Base-by-base conservation (phyloP, 2,797 vertebrate species). In the Corythornis leucogaster region DNA sequence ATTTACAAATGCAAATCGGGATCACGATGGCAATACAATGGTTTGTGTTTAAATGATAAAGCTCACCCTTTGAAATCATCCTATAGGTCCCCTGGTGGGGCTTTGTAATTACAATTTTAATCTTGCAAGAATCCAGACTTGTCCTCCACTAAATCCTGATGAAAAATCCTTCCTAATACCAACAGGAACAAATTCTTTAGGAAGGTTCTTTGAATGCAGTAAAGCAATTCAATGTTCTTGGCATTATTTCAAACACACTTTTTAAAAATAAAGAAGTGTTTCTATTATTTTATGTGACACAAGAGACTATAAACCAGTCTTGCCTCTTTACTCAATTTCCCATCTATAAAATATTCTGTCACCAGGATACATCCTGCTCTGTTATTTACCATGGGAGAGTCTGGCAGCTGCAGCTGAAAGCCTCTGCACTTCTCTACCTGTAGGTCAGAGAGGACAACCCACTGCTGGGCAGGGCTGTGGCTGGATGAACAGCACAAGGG, bases 111-210 rank as follows among this genome's bases (percentile, higher is more conserved):
- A 66, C 18, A 46, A 67, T 84, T 78, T 28, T 71, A 68, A 64
- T 66, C 51, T 71, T 81, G 25, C 15, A 86, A 84, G 82, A 86
- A 57, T 70, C 69, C 67, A 53, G 48, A 38, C 42, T 31, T 38
- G 25, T 67, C 40, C 26, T 87, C 80, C 12, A 22, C 55, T 87
- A 88, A 79, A 84, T 58, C 15, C 25, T 22, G 31, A 87, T 30
- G 28, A 55, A 78, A 94, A 91, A 84, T 75, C 64, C 30, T 83
- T 79, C 45, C 16, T 74, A 70, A 92, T n/a, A 92, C 24, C 48
- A 85, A 78, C 40, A 22, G 33, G 18, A 87, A 80, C 7, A 40
- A 91, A 69, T 73, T 80, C 30, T 86, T 84, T 33, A 73, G 45
- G 14, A 55, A 85, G 28, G 46, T 79, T 69, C 51, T 69, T 73